A percentile compares a stretch with the other conserved stretches of the same genome.
Evolutionary conservation across 2,113 vertebrate species (phyloP).

Genomic region (Notarius lentiginosus): DNA sequence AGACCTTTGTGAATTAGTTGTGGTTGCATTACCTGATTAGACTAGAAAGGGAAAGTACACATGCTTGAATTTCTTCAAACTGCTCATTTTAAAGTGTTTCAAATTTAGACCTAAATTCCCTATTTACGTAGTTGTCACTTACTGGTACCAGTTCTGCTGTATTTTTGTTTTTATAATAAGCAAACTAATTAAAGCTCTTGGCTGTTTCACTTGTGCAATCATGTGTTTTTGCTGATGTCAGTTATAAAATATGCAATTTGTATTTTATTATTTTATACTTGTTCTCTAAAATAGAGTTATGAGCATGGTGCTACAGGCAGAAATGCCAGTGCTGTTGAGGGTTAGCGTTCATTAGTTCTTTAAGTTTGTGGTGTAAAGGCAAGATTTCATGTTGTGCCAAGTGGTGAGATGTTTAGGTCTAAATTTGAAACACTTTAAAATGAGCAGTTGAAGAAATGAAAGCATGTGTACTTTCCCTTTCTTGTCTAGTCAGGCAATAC

Average conservation of each 20-base stretch:
- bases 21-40: background rate
- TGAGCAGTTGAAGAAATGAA: constrained; percentile 18
- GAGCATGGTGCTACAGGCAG: background rate
- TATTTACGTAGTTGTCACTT: background rate
- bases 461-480: constrained; percentile 2
- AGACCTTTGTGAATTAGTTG: background rate
- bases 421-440: constrained; percentile 8
- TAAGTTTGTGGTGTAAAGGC: background rate
- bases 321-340: background rate
- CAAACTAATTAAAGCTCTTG: background rate
- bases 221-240: background rate
- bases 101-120: background rate
- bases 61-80: constrained; percentile 31
- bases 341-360: background rate
- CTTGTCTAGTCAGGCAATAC: background rate
- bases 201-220: background rate
- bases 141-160: background rate
- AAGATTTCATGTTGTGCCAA: background rate
- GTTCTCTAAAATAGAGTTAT: background rate
- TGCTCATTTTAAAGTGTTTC: background rate
- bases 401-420: background rate
- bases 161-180: background rate
- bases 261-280: background rate
- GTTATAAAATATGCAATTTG: background rate
- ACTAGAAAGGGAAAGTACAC: background rate